Base-by-base conservation (phyloP, 2,888 invertebrate species). In the Nysson spinosus region DNA sequence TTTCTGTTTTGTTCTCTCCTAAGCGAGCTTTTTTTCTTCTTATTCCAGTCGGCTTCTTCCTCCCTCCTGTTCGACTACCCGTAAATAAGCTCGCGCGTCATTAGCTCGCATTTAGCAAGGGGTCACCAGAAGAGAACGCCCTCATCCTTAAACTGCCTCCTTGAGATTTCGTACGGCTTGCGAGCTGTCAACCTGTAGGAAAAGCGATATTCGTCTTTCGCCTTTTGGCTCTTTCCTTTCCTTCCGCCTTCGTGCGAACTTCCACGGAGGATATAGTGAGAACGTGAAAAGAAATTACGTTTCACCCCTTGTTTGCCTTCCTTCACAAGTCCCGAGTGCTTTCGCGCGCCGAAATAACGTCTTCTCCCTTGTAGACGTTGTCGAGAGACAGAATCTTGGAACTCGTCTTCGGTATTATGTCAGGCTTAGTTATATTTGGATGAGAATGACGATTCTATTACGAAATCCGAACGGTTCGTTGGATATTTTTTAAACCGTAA, bases 281-380 rank as follows among this genome's bases (percentile, higher is more conserved):
- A 50, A 54, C 61, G 49, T 28, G 56, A 57, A 62, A 70, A 72
- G 75, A 72, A 75, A 72, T 72, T 72, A 72, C 72, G 62, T 62
- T 46, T 52, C 69, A 54, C 56, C 72, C 65, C 76, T 75, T 75
- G 74, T 76, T 75, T 75, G 65, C 74, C 43, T 63, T 60, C 43
- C 37, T 54, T 32, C 42, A 54, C 47, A 62, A 64, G 51, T 50
- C 54, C 69, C 20, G 26, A 6, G 35, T 26, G n/a, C 47, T 37
- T 9, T 34, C 51, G 43, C 63, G 43, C 62, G 43, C 44, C 75
- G 63, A 61, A 71, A 75, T 75, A 75, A 71, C 71, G 60, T 56
- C 67, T 57, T 55, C 34, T 44, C 54, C 51, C 46, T 46, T n/a
- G 47, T 32, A 55, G 62, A 57, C 51, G 51, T 20, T 26, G 49